Conservation (phyloP, 2,888 invertebrate genomes). For the Pristionchus exspectatus region DNA sequence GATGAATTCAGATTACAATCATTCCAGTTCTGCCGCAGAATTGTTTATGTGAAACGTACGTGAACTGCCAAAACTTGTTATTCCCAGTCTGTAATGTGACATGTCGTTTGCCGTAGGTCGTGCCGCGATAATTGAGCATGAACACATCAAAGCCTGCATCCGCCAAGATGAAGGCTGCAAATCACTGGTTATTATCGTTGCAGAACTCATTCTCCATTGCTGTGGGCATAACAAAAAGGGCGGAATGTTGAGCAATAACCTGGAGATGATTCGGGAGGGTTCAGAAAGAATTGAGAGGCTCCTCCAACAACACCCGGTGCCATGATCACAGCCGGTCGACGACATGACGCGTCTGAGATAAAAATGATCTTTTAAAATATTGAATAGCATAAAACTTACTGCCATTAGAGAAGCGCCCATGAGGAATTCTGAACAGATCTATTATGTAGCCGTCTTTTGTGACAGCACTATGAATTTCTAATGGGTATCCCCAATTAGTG, state of each 20-base stretch:
- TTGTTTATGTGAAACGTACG: neutral
- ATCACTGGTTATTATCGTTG: neutral
- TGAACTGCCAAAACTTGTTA: neutral
- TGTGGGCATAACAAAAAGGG: too few relatives aligned
- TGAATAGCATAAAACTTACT: neutral
- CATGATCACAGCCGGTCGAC: neutral
- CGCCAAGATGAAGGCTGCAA: neutral
- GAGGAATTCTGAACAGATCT: neutral
- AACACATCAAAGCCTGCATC: neutral
- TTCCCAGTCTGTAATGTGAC: neutral
- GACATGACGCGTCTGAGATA: neutral
- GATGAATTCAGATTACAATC: too few relatives aligned
- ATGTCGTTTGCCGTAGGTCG: neutral
- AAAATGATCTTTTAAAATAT: neutral
- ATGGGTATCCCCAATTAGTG: neutral
- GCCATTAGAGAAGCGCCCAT: neutral
- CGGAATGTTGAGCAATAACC: neutral
- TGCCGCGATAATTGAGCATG: neutral
- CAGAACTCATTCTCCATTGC: neutral
- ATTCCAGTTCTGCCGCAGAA: too few relatives aligned
- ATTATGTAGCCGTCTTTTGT: neutral
- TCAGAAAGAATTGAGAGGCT: neutral
- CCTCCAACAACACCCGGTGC: neutral
- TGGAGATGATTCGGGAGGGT: neutral
- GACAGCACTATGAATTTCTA: neutral